Evolutionary conservation across 1,140 invertebrate genomes (phyloP), one percentile per base, ranked within the genome.

Genomic region (Panulirus ornatus): DNA sequence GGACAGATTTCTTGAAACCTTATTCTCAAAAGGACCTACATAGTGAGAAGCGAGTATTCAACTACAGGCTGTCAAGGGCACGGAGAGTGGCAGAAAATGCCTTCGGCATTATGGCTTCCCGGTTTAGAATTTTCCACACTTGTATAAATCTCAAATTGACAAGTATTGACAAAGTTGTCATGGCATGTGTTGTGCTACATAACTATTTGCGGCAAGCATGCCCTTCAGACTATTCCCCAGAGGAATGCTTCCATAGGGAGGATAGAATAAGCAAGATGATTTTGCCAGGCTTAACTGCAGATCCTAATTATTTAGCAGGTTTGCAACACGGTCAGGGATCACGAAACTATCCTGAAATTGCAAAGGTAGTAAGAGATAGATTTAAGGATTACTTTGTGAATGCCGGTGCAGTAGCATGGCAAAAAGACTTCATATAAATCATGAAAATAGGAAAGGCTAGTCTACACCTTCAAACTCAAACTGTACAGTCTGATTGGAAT

Each of bases 371-470:
- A 63, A 0, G 47, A 2, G 79, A 51, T 0, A 83, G 34, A 63
- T 83, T 83, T 63, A 66, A 44, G 27, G 16, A 79, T 44, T 79
- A 27, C 40, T 79, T 79, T n/a, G 5, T 1, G n/a, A 79, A 47
- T 58, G 79, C 27, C 2, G 51, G 79, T 83, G 79, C 79, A 83
- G 51, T 83, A 63, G 27, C 79, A 83, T 83, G 79, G 47, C 79
- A 83, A 63, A 63, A 83, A n/a, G n/a, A n/a, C n/a, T n/a, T n/a
- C n/a, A n/a, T n/a, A n/a, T n/a, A n/a, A n/a, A n/a, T 47, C 22
- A 42, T 38, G 22, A 22, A 47, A 79, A 47, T 42, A 36, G 36
- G 19, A 38, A 79, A 19, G 2, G 19, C 6, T 75, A 75, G 27
- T 40, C 5, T 75, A 38, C 11, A 34, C 14, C 38, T 38, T 73